Percentiles rank a stretch among this genome's conserved stretches.
Conservation (phyloP, 1,140 invertebrate genomes). For the Atta cephalotes region DNA sequence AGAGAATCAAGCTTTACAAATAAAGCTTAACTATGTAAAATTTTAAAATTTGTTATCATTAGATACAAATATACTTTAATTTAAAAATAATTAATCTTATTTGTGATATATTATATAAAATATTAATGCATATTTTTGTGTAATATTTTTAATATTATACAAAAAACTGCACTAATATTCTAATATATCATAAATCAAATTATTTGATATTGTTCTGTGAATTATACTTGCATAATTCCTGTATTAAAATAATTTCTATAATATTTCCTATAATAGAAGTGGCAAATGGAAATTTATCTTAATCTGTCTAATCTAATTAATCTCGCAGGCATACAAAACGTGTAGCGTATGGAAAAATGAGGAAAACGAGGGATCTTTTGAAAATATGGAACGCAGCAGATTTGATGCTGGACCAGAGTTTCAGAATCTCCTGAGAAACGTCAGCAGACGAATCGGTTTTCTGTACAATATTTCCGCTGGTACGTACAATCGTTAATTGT, state of each 20-base stretch:
- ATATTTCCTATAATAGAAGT: neutral
- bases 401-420: constrained; percentile 83
- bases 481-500: neutral
- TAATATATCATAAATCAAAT: neutral
- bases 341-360: constrained; percentile 77
- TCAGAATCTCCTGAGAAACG: constrained; percentile 81
- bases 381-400: constrained; percentile 77
- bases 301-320: constrained; percentile 5
- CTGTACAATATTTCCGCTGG: constrained; percentile 71
- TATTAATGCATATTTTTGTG: too few species aligned
- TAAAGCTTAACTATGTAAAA: neutral
- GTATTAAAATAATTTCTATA: too few species aligned
- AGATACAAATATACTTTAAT: too few species aligned
- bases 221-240: neutral
- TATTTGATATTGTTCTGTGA: neutral
- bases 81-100: too few species aligned
- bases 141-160: neutral
- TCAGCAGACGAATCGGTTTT: constrained; percentile 84
- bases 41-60: neutral
- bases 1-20: neutral
- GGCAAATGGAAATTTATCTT: neutral
- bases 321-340: constrained; percentile 77
- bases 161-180: neutral
- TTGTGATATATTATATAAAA: too few species aligned
- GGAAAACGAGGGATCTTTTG: constrained; percentile 77